Evolutionary conservation across 2,113 vertebrate species (phyloP), one percentile per base, ranked within the genome.

Genomic region (Paradisaea rubra): DNA sequence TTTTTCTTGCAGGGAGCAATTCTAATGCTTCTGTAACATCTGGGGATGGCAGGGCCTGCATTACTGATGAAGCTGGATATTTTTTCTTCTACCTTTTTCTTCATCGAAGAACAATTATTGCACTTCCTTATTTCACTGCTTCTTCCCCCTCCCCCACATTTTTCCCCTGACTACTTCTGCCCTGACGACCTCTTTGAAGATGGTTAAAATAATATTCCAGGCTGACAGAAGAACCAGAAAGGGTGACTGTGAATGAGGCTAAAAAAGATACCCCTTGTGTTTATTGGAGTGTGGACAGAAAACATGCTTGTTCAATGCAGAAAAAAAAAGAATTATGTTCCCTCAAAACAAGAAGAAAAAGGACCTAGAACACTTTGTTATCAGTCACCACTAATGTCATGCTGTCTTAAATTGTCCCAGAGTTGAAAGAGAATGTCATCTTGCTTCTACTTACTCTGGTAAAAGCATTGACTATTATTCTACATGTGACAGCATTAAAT

Each of bases 121-220:
- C 92, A 83, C 76, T 66, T 96, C 94, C 97, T 94, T 82, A 80
- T 96, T 97, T 77, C 97, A 60, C 15, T 74, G 35, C 39, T 94
- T 86, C 54, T 86, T 16, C 13, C 63, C 13, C 37, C 24, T 82
- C 59, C 71, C 73, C 86, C 61, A 65, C 44, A 24, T 82, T 84
- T 91, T 72, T 28, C 25, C 35, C 35, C 45, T 45, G 42, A 52
- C 35, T 53, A 39, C 30, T 71, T 54, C 81, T 96, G 74, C 93
- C 80, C 81, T 85, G 23, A 60, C 97, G 97, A 98, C 97, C 95
- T 78, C 94, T 83, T 57, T 87, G 96, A 97, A 98, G 97, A 97
- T 96, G 96, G 97, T 98, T 98, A 98, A 98, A 97, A 98, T 96
- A 97, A 98, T 97, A 97, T 94, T 95, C 90, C 72, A 94, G 95